These are phyloP conservation scores for Tychaedon coryphoeus DNA, from an alignment of 2,113 vertebrate genomes.

Conservation along the genomic window DNA sequence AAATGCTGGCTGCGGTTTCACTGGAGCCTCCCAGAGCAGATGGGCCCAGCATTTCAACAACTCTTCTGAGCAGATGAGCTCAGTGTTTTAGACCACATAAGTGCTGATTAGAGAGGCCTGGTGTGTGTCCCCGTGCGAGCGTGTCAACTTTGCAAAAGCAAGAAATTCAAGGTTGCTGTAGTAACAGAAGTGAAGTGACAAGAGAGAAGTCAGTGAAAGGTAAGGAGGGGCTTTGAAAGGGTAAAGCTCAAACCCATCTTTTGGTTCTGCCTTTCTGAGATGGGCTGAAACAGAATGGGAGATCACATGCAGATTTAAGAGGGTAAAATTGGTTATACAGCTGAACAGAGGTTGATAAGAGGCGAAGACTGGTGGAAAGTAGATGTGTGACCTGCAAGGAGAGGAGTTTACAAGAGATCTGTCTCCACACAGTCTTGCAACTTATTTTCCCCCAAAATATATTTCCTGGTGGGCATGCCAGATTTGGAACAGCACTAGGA, in stretches of 20 bases:
- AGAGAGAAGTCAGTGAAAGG: background rate
- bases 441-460: background rate
- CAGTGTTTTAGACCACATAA: slow-evolving; percentile 50
- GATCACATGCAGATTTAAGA: background rate
- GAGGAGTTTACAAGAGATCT: background rate
- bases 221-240: background rate
- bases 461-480: background rate
- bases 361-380: background rate
- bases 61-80: slow-evolving; percentile 36
- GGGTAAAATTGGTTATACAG: background rate
- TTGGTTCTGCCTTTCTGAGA: background rate
- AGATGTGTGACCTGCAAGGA: background rate
- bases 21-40: slow-evolving; percentile 29
- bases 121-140: slow-evolving; percentile 11
- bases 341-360: background rate
- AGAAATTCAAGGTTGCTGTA: slow-evolving; percentile 28
- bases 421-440: background rate
- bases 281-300: background rate
- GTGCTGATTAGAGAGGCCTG: slow-evolving; percentile 4
- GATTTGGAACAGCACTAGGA: background rate
- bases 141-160: slow-evolving; percentile 14
- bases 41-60: slow-evolving; percentile 31
- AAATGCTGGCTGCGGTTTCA: background rate
- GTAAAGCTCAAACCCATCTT: background rate
- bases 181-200: slow-evolving; percentile 29